Percentiles rank a stretch among this genome's conserved stretches.
phyloP scores from a whole-genome alignment of 2,888 invertebrate species.

The Choristoneura rosaceana region DNA sequence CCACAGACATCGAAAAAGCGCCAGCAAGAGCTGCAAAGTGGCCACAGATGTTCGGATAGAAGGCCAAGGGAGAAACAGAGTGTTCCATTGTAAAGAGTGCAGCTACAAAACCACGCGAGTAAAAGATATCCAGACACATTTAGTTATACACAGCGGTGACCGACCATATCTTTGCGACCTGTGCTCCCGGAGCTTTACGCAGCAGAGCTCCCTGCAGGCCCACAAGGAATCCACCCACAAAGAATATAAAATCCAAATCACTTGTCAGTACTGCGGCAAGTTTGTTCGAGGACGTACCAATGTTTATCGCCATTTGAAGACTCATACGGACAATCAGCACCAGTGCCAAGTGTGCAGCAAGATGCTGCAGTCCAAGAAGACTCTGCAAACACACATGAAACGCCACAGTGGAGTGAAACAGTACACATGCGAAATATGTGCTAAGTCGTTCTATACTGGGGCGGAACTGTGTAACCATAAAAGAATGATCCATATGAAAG shows the following conservation, averaged over 20 bases:
- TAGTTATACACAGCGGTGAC: conserved; percentile 64
- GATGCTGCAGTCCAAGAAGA: conserved; percentile 53
- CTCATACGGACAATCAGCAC: conserved; percentile 51
- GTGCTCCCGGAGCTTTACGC: conserved; percentile 63
- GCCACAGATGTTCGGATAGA: conserved; percentile 55
- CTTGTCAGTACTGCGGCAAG: conserved; percentile 73
- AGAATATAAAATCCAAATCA: conserved; percentile 56
- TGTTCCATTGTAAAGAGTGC: conserved; percentile 65
- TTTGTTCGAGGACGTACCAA: conserved; percentile 59
- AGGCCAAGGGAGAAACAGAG: conserved; percentile 60
- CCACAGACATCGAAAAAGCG: conserved; percentile 49
- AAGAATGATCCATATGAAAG: conserved; percentile 57
- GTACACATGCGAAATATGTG: conserved; percentile 70
- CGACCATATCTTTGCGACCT: conserved; percentile 63
- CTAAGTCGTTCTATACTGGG: conserved; percentile 63
- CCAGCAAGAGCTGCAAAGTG: conserved; percentile 50
- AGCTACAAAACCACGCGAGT: conserved; percentile 58
- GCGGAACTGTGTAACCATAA: conserved; percentile 69
- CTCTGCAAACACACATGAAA: conserved; percentile 59
- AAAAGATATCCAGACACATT: conserved; percentile 64
- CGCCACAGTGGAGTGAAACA: conserved; percentile 66
- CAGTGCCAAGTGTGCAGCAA: conserved; percentile 63
- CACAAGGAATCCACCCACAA: conserved; percentile 67
- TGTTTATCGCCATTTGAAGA: conserved; percentile 62
- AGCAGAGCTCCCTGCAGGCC: conserved; percentile 60